Evolutionary conservation across 2,113 vertebrate species (phyloP), one percentile per base, ranked within the genome.

Genomic region (Ranitomeya imitator): DNA sequence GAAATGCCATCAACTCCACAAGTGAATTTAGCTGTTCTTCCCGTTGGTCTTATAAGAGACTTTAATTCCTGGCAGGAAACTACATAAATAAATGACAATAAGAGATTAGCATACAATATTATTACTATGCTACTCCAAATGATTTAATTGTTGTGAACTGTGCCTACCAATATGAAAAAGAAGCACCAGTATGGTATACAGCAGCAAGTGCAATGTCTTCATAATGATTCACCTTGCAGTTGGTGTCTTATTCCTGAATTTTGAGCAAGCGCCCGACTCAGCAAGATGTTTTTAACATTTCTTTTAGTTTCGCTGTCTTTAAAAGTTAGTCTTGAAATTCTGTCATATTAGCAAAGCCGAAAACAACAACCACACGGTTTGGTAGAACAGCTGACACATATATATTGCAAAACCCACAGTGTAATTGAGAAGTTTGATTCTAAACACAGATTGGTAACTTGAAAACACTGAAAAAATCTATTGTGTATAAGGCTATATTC

Each of bases 41-140:
- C 86, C 6, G 21, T n/a, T 26, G 31, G 7, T 54, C 69, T 59
- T 37, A 45, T 83, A 77, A 88, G 80, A 60, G 55, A 83, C 21
- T 63, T 83, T n/a, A 88, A 88, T 63, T 88, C 86, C 57, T 88
- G 86, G 57, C 67, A 63, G 52, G 67, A 83, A 76, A 88, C 86
- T 88, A n/a, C 45, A 76, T 13, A 74, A n/a, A 57, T 9, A 51
- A 59, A 7, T 69, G 2, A 78, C 14, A 86, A 52, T 51, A 78
- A 54, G 1, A 52, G 73, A 74, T 74, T 18, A 73, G 26, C 15
- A 37, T 11, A 37, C 14, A 16, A 4, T 71, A 73, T 73, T 73
- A 73, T 73, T 15, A 73, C 26, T 73, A 16, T 2, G 2, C 31
- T 21, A 21, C 8, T 52, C 37, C 37, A 45, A 45, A 23, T n/a